A percentile compares a stretch with the other conserved stretches of the same genome.
These are phyloP conservation scores for Tachysurus vachellii DNA, from an alignment of 2,113 vertebrate genomes.

Conservation along the genomic window DNA sequence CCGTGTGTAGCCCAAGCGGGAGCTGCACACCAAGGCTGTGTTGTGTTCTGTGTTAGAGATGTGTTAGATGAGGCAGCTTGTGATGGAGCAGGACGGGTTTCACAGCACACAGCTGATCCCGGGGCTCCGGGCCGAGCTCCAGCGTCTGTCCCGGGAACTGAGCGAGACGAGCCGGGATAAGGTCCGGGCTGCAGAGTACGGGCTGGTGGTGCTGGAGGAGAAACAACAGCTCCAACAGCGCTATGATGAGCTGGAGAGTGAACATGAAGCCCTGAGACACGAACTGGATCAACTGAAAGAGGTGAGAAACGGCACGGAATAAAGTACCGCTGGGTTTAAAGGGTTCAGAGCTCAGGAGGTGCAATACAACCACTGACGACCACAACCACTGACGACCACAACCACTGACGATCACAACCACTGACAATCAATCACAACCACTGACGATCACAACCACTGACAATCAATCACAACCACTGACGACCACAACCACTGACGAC, in stretches of 20 bases:
- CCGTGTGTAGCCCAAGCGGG: too few relatives aligned
- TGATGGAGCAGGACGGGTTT: slow-evolving; percentile 82
- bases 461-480: too few relatives aligned
- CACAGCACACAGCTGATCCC: slow-evolving; percentile 78
- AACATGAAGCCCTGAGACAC: slow-evolving; percentile 84
- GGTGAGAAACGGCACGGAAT: slow-evolving; percentile 68
- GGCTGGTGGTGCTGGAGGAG: slow-evolving; percentile 94
- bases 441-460: too few relatives aligned
- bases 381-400: too few relatives aligned
- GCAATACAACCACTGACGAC: too few relatives aligned
- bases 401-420: too few relatives aligned
- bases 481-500: too few relatives aligned
- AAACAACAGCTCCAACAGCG: slow-evolving; percentile 93
- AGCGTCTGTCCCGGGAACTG: slow-evolving; percentile 86
- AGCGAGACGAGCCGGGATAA: slow-evolving; percentile 91
- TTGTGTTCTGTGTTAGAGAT: not conserved
- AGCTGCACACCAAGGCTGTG: slow-evolving; percentile 10
- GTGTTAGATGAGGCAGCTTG: slow-evolving; percentile 69
- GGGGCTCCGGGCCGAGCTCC: slow-evolving; percentile 86
- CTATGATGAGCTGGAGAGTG: slow-evolving; percentile 89
- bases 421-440: too few relatives aligned
- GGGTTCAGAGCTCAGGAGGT: too few relatives aligned
- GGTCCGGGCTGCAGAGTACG: slow-evolving; percentile 97
- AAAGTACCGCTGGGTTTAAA: not conserved
- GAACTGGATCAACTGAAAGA: slow-evolving; percentile 95